A percentile compares a stretch with the other conserved stretches of the same genome.
phyloP scores from a whole-genome alignment of 2,888 invertebrate species.

The Cerceris ruficornis region DNA sequence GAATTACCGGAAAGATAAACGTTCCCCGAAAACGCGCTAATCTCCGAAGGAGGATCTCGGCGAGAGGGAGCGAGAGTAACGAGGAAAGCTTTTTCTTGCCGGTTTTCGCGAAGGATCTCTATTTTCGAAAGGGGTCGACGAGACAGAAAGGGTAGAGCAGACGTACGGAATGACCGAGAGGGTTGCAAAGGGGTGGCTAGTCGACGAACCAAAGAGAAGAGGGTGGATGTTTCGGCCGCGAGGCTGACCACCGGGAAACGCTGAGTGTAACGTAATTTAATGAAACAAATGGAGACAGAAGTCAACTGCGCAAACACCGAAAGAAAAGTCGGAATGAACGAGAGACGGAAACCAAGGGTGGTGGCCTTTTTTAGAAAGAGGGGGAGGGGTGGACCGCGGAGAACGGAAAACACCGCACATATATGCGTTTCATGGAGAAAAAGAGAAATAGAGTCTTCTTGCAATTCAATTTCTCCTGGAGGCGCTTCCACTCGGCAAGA shows the following conservation, averaged over 20 bases:
- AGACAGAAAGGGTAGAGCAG: conserved; percentile 35
- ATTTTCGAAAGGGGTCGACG: not conserved
- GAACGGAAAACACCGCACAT: conserved; percentile 11
- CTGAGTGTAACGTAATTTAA: conserved; percentile 69
- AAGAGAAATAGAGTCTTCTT: conserved; percentile 56
- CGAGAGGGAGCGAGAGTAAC: not conserved
- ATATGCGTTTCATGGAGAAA: conserved; percentile 30
- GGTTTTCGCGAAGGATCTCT: no score
- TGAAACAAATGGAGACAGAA: conserved; percentile 75
- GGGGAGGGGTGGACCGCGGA: not conserved
- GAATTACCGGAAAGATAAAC: conserved; percentile 1
- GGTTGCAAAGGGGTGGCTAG: not conserved
- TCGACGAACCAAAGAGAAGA: conserved; percentile 6
- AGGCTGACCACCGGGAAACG: not conserved
- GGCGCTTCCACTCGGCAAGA: conserved; percentile 60
- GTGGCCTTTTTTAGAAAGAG: not conserved
- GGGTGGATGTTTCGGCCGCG: conserved; percentile 15
- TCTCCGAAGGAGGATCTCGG: not conserved
- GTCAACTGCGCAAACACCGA: conserved; percentile 67
- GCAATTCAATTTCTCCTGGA: conserved; percentile 72
- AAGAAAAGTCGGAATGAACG: not conserved
- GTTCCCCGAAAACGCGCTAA: not conserved
- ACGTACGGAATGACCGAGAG: conserved; percentile 7
- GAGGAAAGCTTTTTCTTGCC: not conserved
- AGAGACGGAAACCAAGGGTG: not conserved